Evolutionary conservation across 2,113 vertebrate species (phyloP), one percentile per base, ranked within the genome.

Genomic region (Upupa epops): DNA sequence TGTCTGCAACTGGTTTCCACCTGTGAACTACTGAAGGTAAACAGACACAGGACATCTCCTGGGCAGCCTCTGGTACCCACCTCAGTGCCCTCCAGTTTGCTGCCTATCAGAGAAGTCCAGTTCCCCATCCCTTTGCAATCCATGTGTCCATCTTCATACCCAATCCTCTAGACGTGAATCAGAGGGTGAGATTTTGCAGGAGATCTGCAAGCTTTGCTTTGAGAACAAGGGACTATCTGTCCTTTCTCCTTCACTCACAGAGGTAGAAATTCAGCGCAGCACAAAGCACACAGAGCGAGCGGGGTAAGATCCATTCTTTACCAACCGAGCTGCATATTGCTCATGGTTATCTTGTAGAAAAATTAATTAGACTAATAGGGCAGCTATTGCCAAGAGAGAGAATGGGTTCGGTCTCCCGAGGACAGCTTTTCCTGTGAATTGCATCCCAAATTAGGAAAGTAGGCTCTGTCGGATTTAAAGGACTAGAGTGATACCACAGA

Each of bases 321-420:
- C 48, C 88, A 95, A 96, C 84, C 88, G 88, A 95, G 34, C 59
- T 94, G 74, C 15, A 0, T 87, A 89, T 84, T 92, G 70, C 59
- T 93, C 18, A 40, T 51, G 34, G 70, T 92, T 96, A 96, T 92
- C 86, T 95, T 90, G 93, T 48, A 66, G 80, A 88, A 90, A 94
- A 95, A 92, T 74, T 89, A 95, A 95, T 95, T 92, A 95, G 72
- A 83, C 24, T 93, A 90, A 71, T 92, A 86, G 80, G 90, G 61
- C 49, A 93, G 60, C 52, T 64, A 75, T 94, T 93, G 73, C 83
- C 64, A 88, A 64, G 52, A 88, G 76, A 81, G 69, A 91, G 78
- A 96, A 81, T 34, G 46, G 65, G 32, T 7, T 59, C 82, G 77
- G 49, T 71, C 85, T 88, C 92, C 69, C 0, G 49, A 94, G 83